Conservation (phyloP, 2,888 invertebrate genomes). For the Clistopyga incitator region DNA sequence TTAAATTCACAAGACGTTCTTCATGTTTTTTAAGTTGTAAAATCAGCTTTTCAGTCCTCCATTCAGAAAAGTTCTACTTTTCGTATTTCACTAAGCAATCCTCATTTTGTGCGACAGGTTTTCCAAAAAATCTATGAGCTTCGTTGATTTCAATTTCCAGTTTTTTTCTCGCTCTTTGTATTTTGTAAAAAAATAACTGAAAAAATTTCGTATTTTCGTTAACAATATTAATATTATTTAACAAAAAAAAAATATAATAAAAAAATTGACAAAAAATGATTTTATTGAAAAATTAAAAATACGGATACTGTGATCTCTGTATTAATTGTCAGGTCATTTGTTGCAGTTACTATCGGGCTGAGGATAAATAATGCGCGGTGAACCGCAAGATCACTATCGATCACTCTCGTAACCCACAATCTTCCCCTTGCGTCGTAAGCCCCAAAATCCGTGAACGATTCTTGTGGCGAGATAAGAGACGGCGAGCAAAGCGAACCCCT, state of each 20-base stretch:
- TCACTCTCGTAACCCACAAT: conserved; percentile 19
- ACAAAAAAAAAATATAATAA: too few species aligned
- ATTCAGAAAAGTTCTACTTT: too few species aligned
- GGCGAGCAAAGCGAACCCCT: conserved; percentile 3
- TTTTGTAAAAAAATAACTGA: too few species aligned
- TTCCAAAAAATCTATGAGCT: too few species aligned
- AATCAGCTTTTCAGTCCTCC: too few species aligned
- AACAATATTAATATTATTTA: too few species aligned
- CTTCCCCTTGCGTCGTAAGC: conserved; percentile 32
- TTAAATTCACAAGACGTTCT: neutral
- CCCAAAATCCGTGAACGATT: conserved; percentile 35
- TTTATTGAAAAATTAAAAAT: neutral
- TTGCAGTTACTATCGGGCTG: neutral
- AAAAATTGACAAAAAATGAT: neutral
- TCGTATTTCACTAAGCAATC: too few species aligned
- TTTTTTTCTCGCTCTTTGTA: neutral
- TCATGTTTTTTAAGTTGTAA: too few species aligned
- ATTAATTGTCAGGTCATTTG: neutral
- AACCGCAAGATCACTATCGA: conserved; percentile 39
- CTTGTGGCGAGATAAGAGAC: conserved; percentile 47
- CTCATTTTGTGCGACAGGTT: too few species aligned
- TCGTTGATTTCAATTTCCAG: too few species aligned
- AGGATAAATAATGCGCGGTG: conserved; percentile 26
- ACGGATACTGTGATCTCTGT: neutral
- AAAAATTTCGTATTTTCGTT: too few species aligned